phyloP scores from a whole-genome alignment of 2,113 vertebrate species.

The Grallaria varia region DNA sequence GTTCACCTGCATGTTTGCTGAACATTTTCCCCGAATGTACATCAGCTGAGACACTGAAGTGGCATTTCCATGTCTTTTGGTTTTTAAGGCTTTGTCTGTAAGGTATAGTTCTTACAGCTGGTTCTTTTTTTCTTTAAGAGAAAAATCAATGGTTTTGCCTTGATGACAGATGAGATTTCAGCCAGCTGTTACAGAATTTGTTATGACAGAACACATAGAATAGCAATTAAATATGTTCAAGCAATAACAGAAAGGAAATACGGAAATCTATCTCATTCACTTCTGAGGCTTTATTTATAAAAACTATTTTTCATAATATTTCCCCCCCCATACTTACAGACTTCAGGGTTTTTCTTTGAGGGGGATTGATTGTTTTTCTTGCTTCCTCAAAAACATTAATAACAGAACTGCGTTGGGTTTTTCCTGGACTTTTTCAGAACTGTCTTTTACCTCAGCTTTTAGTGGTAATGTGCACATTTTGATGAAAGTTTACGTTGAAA shows the following conservation, averaged over 20 bases:
- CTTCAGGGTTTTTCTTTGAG: not conserved
- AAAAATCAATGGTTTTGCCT: not conserved
- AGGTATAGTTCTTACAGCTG: not conserved
- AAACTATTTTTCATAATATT: not conserved
- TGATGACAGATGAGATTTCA: not conserved
- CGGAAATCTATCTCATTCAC: not conserved
- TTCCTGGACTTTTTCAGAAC: not conserved
- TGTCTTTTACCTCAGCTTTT: not conserved
- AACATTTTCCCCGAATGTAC: not conserved
- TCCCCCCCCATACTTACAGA: not conserved
- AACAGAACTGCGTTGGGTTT: not conserved
- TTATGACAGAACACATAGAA: not conserved
- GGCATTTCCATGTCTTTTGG: not conserved
- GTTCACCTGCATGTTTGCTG: not conserved
- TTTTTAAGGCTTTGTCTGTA: not conserved
- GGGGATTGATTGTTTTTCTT: not conserved
- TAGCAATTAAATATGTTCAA: not conserved
- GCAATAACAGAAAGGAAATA: not conserved
- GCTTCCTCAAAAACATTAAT: not conserved
- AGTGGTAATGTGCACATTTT: not conserved
- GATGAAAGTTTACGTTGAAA: not conserved
- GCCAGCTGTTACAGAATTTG: not conserved
- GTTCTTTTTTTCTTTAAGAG: not conserved
- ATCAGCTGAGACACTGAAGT: not conserved
- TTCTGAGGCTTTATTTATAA: not conserved